A percentile compares a stretch with the other conserved stretches of the same genome.
phyloP scores from a whole-genome alignment of 2,113 vertebrate genomes.

The Cephalopholis sonnerati region DNA sequence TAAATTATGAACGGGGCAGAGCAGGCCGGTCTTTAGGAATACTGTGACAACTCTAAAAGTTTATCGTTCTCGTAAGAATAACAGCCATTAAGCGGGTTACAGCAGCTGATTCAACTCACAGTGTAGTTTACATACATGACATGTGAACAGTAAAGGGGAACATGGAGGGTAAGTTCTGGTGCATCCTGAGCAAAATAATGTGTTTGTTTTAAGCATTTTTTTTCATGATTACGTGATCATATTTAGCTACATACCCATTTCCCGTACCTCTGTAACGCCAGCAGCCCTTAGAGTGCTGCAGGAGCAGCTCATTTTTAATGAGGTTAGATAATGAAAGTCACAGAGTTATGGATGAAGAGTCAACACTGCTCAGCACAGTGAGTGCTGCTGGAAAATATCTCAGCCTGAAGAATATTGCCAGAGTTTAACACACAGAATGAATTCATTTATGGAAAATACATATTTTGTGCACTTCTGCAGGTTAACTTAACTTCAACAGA shows the following conservation, averaged over 20 bases:
- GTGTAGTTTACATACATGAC: neutral
- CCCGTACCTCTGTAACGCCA: neutral
- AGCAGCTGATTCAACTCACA: neutral
- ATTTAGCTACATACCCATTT: neutral
- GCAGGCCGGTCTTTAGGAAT: neutral
- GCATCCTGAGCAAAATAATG: neutral
- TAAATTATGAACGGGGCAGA: slow-evolving; percentile 29
- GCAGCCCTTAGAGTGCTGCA: neutral
- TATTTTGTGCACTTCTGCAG: neutral
- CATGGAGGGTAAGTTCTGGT: neutral
- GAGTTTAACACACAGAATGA: neutral
- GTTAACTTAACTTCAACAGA: neutral
- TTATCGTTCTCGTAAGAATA: neutral
- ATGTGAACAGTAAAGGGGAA: neutral
- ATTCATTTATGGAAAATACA: neutral
- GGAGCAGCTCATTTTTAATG: slow-evolving; percentile 17
- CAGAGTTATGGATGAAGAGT: slow-evolving; percentile 1
- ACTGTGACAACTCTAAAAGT: slow-evolving; percentile 12
- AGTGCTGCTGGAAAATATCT: neutral
- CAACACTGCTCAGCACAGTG: neutral
- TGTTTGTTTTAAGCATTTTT: neutral
- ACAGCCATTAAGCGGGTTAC: neutral
- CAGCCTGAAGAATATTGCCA: neutral
- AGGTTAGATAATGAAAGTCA: slow-evolving; percentile 5
- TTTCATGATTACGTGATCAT: neutral